phyloP scores from a whole-genome alignment of 2,113 vertebrate species.

The Pristiophorus japonicus region DNA sequence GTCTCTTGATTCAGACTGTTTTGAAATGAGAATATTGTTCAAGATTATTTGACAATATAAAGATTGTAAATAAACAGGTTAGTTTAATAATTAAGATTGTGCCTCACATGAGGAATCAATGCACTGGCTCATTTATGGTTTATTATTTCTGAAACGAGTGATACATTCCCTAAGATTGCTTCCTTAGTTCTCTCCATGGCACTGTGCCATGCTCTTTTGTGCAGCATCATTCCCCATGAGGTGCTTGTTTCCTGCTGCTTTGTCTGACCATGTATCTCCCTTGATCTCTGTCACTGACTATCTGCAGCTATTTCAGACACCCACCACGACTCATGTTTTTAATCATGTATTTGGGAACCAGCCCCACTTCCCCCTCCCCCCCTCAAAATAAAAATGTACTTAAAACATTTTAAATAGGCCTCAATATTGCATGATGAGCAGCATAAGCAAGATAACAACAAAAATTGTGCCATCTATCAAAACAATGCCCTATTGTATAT shows the following conservation, averaged over 20 bases:
- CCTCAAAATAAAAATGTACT: neutral
- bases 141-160: neutral
- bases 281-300: neutral
- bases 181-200: too few relatives aligned
- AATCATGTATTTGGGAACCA: neutral
- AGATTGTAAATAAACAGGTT: neutral
- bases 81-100: neutral
- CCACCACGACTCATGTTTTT: neutral
- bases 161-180: neutral
- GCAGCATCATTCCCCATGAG: neutral
- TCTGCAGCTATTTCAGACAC: neutral
- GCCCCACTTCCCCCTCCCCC: too few relatives aligned
- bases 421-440: neutral
- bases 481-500: neutral
- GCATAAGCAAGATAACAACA: neutral
- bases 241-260: neutral
- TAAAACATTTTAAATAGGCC: neutral
- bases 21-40: slow-evolving; percentile 1
- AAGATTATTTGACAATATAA: neutral
- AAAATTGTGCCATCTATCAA: neutral
- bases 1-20: neutral
- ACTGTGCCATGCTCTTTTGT: neutral
- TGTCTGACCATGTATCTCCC: neutral
- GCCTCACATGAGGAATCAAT: neutral
- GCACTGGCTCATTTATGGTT: neutral